Conservation (phyloP, 2,888 invertebrate genomes). For the Iphiclides podalirius region DNA sequence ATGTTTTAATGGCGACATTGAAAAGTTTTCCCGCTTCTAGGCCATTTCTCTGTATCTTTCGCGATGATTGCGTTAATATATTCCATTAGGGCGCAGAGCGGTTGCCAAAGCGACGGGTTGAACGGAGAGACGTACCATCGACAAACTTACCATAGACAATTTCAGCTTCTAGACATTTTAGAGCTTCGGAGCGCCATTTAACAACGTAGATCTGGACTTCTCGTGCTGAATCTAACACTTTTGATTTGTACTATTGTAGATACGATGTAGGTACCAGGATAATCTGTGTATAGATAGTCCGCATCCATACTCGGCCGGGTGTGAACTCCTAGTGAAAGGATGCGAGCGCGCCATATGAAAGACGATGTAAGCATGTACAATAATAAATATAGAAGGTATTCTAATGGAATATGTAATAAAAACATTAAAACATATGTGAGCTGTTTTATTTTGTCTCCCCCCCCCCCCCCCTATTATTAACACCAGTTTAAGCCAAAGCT, state of each 20-base stretch:
- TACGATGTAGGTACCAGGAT: constrained; percentile 56
- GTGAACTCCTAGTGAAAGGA: constrained; percentile 29
- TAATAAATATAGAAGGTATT: constrained; percentile 76
- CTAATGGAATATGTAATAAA: constrained; percentile 81
- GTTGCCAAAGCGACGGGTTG: constrained; percentile 10
- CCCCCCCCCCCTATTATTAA: no score
- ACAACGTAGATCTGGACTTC: constrained; percentile 59
- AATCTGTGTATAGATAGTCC: constrained; percentile 46
- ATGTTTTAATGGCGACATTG: constrained; percentile 16
- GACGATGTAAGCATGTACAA: constrained; percentile 65
- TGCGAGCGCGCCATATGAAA: constrained; percentile 47
- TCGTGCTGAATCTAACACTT: constrained; percentile 49
- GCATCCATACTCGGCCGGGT: constrained; percentile 33
- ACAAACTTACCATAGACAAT: constrained; percentile 52
- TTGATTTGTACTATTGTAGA: constrained; percentile 68
- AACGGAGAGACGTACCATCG: constrained; percentile 11
- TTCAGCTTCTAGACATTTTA: constrained; percentile 64
- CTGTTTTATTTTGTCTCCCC: constrained; percentile 19
- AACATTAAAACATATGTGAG: constrained; percentile 51
- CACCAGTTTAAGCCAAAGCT: no score
- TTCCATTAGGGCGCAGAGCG: constrained; percentile 15
- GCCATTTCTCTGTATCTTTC: constrained; percentile 1
- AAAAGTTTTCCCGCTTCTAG: constrained; percentile 6
- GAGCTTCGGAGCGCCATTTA: constrained; percentile 59
- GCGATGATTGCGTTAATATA: constrained; percentile 10